Evolutionary conservation across 2,888 invertebrate species (phyloP).

Genomic region (Tipula vernalis): DNA sequence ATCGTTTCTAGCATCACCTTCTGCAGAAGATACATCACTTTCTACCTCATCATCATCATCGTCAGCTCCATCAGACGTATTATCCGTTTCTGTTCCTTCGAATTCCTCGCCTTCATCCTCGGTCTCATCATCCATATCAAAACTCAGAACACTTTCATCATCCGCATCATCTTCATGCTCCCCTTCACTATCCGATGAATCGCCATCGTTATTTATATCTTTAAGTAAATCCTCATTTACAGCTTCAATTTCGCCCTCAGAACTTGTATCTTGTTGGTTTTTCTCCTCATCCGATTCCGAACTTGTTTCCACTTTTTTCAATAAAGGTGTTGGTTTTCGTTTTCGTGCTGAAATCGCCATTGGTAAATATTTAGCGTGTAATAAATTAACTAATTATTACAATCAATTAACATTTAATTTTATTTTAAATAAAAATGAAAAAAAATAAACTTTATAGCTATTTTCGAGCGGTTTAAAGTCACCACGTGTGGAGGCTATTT

Average conservation of each 20-base stretch:
- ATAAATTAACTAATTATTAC: neutral
- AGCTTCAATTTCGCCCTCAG: neutral
- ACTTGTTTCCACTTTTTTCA: neutral
- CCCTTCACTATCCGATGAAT: slow-evolving; percentile 37
- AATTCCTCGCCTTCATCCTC: slow-evolving; percentile 31
- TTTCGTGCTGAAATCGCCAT: neutral
- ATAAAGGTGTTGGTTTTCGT: neutral
- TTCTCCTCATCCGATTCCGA: neutral
- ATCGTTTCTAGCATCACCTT: slow-evolving; percentile 34
- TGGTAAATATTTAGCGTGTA: neutral
- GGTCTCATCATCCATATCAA: slow-evolving; percentile 39
- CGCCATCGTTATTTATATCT: slow-evolving; percentile 30
- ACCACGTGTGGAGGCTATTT: neutral
- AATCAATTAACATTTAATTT: neutral
- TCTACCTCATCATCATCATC: slow-evolving; percentile 8
- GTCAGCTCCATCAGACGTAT: slow-evolving; percentile 11
- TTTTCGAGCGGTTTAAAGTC: neutral
- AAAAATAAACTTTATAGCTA: neutral
- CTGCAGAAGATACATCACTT: slow-evolving; percentile 56
- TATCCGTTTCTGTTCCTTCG: slow-evolving; percentile 19
- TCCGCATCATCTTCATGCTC: slow-evolving; percentile 29
- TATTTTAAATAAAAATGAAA: neutral
- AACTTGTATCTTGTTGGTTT: neutral
- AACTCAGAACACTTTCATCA: slow-evolving; percentile 32
- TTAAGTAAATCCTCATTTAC: slow-evolving; percentile 25